These are phyloP conservation scores for Otus sunia DNA, from an alignment of 2,113 vertebrate genomes.

Conservation along the genomic window DNA sequence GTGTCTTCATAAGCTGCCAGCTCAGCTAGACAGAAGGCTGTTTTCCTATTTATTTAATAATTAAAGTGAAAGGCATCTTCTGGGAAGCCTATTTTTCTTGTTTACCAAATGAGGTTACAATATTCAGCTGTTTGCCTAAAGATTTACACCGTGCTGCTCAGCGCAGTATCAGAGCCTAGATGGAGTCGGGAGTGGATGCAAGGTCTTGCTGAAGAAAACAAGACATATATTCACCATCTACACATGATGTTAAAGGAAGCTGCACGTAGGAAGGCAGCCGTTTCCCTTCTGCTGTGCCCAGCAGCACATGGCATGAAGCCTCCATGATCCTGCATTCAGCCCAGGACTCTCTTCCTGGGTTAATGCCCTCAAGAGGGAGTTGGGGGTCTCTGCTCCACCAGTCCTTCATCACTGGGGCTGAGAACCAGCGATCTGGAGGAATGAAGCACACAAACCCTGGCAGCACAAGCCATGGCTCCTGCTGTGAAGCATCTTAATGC, in stretches of 20 bases:
- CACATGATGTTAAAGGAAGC: background rate
- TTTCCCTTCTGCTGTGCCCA: background rate
- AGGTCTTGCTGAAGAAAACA: background rate
- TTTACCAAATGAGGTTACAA: background rate
- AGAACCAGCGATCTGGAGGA: background rate
- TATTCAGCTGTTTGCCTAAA: background rate
- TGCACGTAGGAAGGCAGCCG: background rate
- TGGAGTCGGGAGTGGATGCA: background rate
- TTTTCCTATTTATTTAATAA: background rate
- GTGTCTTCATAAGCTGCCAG: background rate
- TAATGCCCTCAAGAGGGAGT: background rate
- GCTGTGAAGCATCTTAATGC: background rate
- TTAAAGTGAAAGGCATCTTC: background rate
- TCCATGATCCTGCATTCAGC: rapidly evolving
- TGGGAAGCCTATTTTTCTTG: background rate
- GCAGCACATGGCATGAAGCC: background rate
- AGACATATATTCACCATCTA: background rate
- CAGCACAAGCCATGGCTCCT: background rate
- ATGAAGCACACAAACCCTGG: background rate
- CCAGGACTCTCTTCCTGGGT: background rate
- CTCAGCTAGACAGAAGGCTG: background rate
- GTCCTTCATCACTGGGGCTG: rapidly evolving
- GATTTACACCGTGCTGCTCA: background rate
- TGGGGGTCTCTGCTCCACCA: background rate
- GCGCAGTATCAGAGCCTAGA: background rate